A percentile compares a stretch with the other conserved stretches of the same genome.
Evolutionary conservation across 1,140 invertebrate species (phyloP).

Genomic region (Rhynchophorus ferrugineus): DNA sequence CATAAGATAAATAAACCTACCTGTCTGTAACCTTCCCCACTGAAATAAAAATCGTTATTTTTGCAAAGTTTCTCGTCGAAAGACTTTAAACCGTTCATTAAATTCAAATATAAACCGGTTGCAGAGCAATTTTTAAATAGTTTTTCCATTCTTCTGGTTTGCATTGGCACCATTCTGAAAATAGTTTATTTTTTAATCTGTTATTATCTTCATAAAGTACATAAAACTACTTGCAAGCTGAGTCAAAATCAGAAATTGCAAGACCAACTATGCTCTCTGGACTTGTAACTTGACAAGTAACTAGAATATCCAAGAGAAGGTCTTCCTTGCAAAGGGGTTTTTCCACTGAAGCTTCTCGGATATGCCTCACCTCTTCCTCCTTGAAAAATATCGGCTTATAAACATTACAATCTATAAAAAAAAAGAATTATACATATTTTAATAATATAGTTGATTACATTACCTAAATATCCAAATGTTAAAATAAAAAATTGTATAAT

Average conservation of each 20-base stretch:
- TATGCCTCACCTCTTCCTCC: slow-evolving; percentile 15
- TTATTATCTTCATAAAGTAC: too few relatives aligned
- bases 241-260: slow-evolving; percentile 22
- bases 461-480: too few relatives aligned
- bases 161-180: slow-evolving; percentile 8
- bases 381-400: slow-evolving; percentile 13
- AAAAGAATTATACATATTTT: too few relatives aligned
- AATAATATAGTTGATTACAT: too few relatives aligned
- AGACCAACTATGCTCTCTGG: slow-evolving; percentile 35
- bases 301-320: slow-evolving; percentile 31
- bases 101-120: slow-evolving; percentile 28
- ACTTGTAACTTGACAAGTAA: slow-evolving; percentile 34
- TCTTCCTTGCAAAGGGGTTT: slow-evolving; percentile 31
- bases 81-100: slow-evolving; percentile 30
- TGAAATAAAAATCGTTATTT: slow-evolving; percentile 19
- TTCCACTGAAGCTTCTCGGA: background rate
- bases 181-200: slow-evolving; percentile 8
- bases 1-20: too few relatives aligned
- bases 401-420: background rate
- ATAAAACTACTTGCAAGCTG: background rate
- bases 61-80: slow-evolving; percentile 28
- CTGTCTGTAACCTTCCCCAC: too few relatives aligned
- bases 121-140: slow-evolving; percentile 28
- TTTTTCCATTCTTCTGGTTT: slow-evolving; percentile 23
- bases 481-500: too few relatives aligned